Percentiles rank a stretch among this genome's conserved stretches.
Conservation (phyloP, 1,140 invertebrate species). For the Penaeus vannamei region DNA sequence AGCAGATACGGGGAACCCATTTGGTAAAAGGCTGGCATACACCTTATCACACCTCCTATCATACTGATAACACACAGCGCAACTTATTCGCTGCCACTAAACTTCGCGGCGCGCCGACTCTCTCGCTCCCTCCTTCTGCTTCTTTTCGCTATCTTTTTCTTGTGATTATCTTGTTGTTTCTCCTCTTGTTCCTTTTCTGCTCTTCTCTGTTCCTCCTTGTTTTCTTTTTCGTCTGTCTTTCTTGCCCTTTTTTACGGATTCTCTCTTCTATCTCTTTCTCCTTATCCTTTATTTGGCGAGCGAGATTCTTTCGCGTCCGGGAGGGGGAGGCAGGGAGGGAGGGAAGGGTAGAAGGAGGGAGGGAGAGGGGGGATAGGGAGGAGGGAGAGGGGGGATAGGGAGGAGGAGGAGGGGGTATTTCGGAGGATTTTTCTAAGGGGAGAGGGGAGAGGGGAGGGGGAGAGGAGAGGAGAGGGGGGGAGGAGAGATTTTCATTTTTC, state of each 20-base stretch:
- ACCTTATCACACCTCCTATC: conserved; percentile 53
- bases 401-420: no score
- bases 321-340: neutral
- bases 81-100: conserved; percentile 47
- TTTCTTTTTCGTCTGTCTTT: no score
- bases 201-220: no score
- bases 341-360: neutral
- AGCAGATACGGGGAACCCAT: conserved; percentile 53
- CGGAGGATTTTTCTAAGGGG: no score
- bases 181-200: no score
- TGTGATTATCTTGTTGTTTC: no score
- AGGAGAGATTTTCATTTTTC: no score
- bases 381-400: neutral
- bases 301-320: neutral
- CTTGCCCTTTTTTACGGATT: no score
- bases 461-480: no score
- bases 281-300: conserved; percentile 3
- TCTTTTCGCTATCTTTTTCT: no score
- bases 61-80: conserved; percentile 52
- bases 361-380: neutral
- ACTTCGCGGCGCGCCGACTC: conserved; percentile 40
- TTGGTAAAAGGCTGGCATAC: conserved; percentile 56
- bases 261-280: no score
- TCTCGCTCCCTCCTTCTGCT: neutral
- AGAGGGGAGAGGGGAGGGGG: no score